phyloP scores from a whole-genome alignment of 2,797 vertebrate genomes.

The Xiphorhynchus erythropygius region DNA sequence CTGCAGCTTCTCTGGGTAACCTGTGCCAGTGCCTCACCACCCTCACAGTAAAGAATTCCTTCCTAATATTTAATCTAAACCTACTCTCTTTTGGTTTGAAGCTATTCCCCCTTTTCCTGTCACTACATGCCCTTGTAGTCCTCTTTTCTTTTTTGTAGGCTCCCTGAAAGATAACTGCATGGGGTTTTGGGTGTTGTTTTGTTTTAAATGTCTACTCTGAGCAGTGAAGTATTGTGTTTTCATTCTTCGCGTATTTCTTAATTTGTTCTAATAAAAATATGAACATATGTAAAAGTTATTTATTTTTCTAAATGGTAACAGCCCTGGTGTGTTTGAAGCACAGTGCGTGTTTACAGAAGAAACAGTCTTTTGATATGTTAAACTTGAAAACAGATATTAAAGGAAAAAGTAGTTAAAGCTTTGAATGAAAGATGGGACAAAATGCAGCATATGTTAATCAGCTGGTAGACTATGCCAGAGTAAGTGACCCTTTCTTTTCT shows the following conservation, averaged over 20 bases:
- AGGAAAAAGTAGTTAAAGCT: neutral
- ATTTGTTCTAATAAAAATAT: neutral
- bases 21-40: neutral
- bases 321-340: neutral
- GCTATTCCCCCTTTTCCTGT: neutral
- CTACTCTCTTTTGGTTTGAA: neutral
- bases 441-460: neutral
- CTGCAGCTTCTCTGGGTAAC: neutral
- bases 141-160: neutral
- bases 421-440: neutral
- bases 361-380: neutral
- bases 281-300: neutral
- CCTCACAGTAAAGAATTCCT: neutral
- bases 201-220: neutral
- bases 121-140: no score
- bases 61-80: neutral
- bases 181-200: neutral
- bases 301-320: neutral
- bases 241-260: conserved; percentile 6
- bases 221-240: neutral
- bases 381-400: neutral
- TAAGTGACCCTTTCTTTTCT: neutral
- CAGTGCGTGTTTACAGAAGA: neutral
- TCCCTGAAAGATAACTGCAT: neutral
- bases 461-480: neutral